Evolutionary conservation across 2,888 invertebrate genomes (phyloP), one percentile per base, ranked within the genome.

Genomic region (Apamea crenata): DNA sequence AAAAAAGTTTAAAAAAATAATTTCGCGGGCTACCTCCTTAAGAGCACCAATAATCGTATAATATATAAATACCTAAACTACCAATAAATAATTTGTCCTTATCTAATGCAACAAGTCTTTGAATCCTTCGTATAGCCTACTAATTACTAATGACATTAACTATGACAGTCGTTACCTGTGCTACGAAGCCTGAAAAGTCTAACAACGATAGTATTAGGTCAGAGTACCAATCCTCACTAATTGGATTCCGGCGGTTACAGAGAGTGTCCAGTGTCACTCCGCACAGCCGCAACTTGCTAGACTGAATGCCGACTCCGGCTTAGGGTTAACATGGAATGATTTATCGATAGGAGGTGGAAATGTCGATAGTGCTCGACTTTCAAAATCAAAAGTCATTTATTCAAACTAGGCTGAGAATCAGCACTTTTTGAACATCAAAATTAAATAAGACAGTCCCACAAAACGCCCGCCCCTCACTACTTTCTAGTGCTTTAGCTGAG

Each of bases 131-230:
- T 65, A 53, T 50, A 56, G 16, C 8, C 78, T 69, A 18, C 53
- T 82, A 72, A 81, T 63, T 40, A 82, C 53, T 83, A 82, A 67
- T 67, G 79, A 53, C 47, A 79, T 80, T 67, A 84, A 67, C 50
- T 67, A 61, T 40, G 56, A 47, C 70, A 77, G 68, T n/a, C 40
- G 63, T 59, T 78, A 72, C 50, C 44, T 44, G 75, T n/a, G n/a
- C n/a, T 32, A 25, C 0, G 84, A 84, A 84, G 84, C 83, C 85
- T 84, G 47, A 72, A 68, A 84, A 74, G 56, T 74, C 56, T 59
- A 36, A 29, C 75, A 70, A 18, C 44, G 6, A 25, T 63, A 80
- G 69, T 68, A 63, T 59, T 79, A 63, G 63, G 56, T 75, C 68
- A 80, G 32, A 67, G 18, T 66, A 12, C 47, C 18, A 47, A 56